These are phyloP conservation scores for Chelonus insularis DNA, from an alignment of 1,140 invertebrate genomes.

Conservation along the genomic window DNA sequence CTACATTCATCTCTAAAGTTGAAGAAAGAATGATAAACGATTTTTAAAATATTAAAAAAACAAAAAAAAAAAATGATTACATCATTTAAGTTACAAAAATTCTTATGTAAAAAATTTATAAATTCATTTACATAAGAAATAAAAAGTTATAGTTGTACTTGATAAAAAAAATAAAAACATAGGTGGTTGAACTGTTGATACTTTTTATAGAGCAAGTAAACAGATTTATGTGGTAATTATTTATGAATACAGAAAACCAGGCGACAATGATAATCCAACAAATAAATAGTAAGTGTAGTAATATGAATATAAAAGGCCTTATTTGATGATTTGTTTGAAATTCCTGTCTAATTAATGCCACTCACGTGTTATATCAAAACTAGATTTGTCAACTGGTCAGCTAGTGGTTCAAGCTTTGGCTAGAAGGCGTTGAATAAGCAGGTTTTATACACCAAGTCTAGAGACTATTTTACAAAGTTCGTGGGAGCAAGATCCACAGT, in stretches of 20 bases:
- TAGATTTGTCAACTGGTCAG: background rate
- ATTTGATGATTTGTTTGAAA: background rate
- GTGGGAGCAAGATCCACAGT: conserved; percentile 23
- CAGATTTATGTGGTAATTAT: conserved; percentile 1
- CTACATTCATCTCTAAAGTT: too few species aligned
- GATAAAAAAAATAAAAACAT: too few species aligned
- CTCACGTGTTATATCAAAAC: background rate
- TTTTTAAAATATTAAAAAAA: too few species aligned
- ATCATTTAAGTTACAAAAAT: too few species aligned
- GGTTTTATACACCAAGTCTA: background rate
- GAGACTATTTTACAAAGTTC: conserved; percentile 11
- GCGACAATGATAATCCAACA: conserved; percentile 5
- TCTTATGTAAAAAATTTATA: too few species aligned
- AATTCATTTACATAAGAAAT: too few species aligned
- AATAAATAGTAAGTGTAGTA: too few species aligned
- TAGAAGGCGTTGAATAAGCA: background rate
- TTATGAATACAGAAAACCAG: background rate
- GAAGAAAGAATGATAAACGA: too few species aligned
- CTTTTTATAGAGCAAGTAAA: background rate
- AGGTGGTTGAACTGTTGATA: too few species aligned
- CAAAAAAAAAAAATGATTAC: too few species aligned
- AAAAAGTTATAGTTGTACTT: too few species aligned
- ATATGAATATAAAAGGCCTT: too few species aligned
- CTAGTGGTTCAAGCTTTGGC: background rate
- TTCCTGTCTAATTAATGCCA: background rate